phyloP scores from a whole-genome alignment of 2,888 invertebrate species.

The Dolichopus griseipennis region DNA sequence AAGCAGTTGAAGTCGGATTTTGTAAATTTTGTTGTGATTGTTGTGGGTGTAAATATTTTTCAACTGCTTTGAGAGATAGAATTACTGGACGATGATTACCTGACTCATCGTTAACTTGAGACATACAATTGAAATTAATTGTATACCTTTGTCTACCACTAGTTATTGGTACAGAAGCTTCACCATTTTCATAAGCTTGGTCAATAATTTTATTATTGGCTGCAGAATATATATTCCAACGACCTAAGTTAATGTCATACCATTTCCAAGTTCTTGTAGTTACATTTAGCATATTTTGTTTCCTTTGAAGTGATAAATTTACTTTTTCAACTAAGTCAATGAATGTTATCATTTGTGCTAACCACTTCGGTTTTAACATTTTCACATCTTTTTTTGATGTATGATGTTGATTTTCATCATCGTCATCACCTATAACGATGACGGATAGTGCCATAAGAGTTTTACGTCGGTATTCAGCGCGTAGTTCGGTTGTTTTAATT shows the following conservation, averaged over 20 bases:
- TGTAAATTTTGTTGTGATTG: neutral
- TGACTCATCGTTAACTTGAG: slow-evolving; percentile 75
- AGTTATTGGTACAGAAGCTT: slow-evolving; percentile 58
- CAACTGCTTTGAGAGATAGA: slow-evolving; percentile 48
- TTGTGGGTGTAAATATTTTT: slow-evolving; percentile 16
- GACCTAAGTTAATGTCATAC: slow-evolving; percentile 72
- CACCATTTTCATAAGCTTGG: slow-evolving; percentile 66
- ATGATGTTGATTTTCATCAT: neutral
- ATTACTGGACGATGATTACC: slow-evolving; percentile 73
- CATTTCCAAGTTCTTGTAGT: slow-evolving; percentile 65
- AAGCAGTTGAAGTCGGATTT: neutral
- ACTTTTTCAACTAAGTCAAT: slow-evolving; percentile 71
- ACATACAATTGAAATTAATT: slow-evolving; percentile 70
- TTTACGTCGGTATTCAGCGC: neutral
- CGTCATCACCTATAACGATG: neutral
- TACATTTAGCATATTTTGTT: slow-evolving; percentile 53
- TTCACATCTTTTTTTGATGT: neutral
- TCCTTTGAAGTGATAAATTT: slow-evolving; percentile 57
- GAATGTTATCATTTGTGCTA: slow-evolving; percentile 62
- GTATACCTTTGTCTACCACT: slow-evolving; percentile 67
- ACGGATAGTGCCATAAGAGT: neutral
- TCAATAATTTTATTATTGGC: slow-evolving; percentile 67
- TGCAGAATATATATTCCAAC: slow-evolving; percentile 67
- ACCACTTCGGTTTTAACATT: slow-evolving; percentile 57
- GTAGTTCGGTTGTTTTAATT: neutral